Evolutionary conservation across 2,888 invertebrate genomes (phyloP).

Genomic region (Chelonus formosanus): DNA sequence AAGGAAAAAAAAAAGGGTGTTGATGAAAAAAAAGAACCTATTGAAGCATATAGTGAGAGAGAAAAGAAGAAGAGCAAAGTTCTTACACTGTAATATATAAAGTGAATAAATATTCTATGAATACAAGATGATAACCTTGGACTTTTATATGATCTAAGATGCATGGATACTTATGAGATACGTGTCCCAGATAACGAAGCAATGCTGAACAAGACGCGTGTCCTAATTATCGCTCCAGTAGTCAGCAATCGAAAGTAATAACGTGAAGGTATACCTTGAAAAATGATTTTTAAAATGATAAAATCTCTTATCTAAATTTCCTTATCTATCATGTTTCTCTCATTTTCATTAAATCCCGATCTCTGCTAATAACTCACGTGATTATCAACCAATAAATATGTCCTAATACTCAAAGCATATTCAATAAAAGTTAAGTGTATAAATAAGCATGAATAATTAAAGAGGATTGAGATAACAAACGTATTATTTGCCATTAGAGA

Average conservation of each 20-base stretch:
- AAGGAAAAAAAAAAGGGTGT: too few species aligned
- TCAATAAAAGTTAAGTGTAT: too few species aligned
- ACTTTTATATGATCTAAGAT: conserved; percentile 32
- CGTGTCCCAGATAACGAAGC: conserved; percentile 36
- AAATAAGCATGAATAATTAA: too few species aligned
- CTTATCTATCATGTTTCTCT: neutral
- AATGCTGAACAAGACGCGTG: conserved; percentile 34
- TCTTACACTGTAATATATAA: neutral
- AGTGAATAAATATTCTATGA: conserved; percentile 25
- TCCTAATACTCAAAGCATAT: too few species aligned
- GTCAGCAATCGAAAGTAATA: conserved; percentile 37
- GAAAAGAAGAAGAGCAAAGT: neutral
- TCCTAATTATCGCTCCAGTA: conserved; percentile 41
- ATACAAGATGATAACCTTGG: conserved; percentile 36
- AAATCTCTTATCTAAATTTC: neutral
- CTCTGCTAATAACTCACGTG: neutral
- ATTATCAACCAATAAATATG: too few species aligned
- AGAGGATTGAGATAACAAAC: neutral
- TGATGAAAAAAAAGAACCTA: too few species aligned
- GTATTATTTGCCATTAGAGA: neutral
- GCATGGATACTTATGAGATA: conserved; percentile 30
- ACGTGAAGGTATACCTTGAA: conserved; percentile 41
- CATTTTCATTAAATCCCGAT: neutral
- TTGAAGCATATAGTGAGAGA: too few species aligned
- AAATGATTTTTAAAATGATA: conserved; percentile 11